Percentiles rank a stretch among this genome's conserved stretches.
phyloP scores from a whole-genome alignment of 2,113 vertebrate species.

The Toxotes jaculatrix region DNA sequence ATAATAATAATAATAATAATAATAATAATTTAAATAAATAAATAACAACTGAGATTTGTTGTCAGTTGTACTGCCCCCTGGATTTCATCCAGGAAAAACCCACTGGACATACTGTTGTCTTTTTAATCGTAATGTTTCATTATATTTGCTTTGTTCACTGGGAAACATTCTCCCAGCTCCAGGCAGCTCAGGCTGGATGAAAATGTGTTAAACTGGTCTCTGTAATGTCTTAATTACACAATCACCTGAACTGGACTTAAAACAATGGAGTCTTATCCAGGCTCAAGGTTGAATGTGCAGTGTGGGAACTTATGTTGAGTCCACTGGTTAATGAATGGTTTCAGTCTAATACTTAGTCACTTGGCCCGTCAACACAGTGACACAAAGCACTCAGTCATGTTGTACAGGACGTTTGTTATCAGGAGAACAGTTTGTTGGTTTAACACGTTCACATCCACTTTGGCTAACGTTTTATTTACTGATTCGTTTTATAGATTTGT shows the following conservation, averaged over 20 bases:
- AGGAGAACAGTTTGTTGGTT: constrained; percentile 32
- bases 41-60: no score
- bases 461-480: constrained; percentile 32
- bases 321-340: constrained; percentile 68
- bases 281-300: constrained; percentile 51
- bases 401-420: constrained; percentile 38
- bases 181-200: neutral
- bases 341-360: constrained; percentile 30
- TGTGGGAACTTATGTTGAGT: constrained; percentile 47
- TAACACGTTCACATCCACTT: constrained; percentile 29
- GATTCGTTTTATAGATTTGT: constrained; percentile 1
- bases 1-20: no score
- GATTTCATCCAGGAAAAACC: no score
- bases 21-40: no score
- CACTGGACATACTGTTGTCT: no score
- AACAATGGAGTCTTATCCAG: constrained; percentile 46
- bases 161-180: neutral
- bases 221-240: neutral
- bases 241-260: constrained; percentile 18
- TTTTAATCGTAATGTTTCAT: no score
- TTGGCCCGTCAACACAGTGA: constrained; percentile 17
- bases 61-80: no score
- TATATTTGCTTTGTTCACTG: neutral
- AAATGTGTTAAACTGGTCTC: neutral
- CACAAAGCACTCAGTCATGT: constrained; percentile 36